phyloP scores from a whole-genome alignment of 2,797 vertebrate species.

The Aphelocoma californica region DNA sequence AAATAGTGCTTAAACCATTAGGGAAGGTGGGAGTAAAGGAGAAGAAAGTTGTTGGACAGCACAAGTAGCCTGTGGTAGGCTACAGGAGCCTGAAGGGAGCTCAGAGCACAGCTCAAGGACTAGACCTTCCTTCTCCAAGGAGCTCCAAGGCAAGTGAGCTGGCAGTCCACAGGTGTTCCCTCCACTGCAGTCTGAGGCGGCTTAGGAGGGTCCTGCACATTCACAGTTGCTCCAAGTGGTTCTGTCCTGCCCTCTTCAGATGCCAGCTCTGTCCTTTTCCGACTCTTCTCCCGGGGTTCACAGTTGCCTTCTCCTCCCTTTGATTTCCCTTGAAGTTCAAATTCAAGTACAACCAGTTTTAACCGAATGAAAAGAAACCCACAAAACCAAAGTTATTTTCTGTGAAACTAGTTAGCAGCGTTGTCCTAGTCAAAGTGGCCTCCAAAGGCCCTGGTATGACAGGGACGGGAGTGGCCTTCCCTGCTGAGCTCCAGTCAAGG shows the following conservation, averaged over 20 bases:
- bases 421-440: neutral
- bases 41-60: neutral
- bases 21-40: neutral
- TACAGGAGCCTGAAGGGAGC: neutral
- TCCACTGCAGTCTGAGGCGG: neutral
- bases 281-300: neutral
- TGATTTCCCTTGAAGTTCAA: slow-evolving; percentile 57
- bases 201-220: slow-evolving; percentile 22
- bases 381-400: neutral
- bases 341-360: slow-evolving; percentile 74
- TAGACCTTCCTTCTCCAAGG: neutral
- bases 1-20: slow-evolving; percentile 45
- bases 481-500: neutral
- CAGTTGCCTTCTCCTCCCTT: slow-evolving; percentile 48
- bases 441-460: neutral
- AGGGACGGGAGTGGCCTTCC: neutral
- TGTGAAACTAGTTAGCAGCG: slow-evolving; percentile 42
- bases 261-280: neutral
- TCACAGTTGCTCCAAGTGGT: slow-evolving; percentile 57
- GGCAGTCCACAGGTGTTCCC: neutral
- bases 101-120: neutral
- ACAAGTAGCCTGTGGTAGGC: neutral
- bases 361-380: slow-evolving; percentile 48
- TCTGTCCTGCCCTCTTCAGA: neutral
- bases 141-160: neutral